These are phyloP conservation scores for Neolamprologus multifasciatus DNA, from an alignment of 2,797 vertebrate genomes.

Conservation along the genomic window DNA sequence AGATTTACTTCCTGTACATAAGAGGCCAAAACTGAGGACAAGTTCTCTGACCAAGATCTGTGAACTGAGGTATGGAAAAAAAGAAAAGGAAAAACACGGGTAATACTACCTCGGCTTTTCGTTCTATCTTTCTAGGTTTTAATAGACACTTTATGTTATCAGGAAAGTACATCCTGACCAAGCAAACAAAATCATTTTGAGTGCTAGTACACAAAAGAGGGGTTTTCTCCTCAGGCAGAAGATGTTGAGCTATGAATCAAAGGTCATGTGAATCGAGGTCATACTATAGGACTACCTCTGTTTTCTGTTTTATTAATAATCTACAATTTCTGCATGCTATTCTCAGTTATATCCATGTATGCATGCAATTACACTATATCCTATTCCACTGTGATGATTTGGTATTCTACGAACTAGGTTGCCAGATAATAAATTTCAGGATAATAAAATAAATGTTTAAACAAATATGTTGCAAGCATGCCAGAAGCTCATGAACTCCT, in stretches of 20 bases:
- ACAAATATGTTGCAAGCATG: neutral
- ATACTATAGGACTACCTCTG: neutral
- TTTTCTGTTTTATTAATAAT: neutral
- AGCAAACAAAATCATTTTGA: neutral
- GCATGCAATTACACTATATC: too few relatives aligned
- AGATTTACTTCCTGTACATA: conserved; percentile 7
- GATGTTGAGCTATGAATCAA: neutral
- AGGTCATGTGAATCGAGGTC: neutral
- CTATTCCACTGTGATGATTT: neutral
- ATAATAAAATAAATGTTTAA: neutral
- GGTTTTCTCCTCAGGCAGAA: neutral
- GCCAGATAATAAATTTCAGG: neutral
- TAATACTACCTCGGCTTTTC: neutral
- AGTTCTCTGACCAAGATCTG: conserved; percentile 14
- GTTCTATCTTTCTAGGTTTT: neutral
- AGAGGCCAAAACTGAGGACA: conserved; percentile 3
- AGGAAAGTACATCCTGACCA: neutral
- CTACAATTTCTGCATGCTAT: neutral
- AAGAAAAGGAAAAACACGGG: neutral
- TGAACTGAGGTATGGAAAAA: conserved; percentile 1
- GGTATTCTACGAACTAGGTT: neutral
- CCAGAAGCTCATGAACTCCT: neutral
- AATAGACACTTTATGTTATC: neutral
- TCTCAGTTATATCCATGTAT: neutral
- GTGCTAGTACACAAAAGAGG: neutral